phyloP scores from a whole-genome alignment of 1,140 invertebrate species.

The Drosophila seguyi region DNA sequence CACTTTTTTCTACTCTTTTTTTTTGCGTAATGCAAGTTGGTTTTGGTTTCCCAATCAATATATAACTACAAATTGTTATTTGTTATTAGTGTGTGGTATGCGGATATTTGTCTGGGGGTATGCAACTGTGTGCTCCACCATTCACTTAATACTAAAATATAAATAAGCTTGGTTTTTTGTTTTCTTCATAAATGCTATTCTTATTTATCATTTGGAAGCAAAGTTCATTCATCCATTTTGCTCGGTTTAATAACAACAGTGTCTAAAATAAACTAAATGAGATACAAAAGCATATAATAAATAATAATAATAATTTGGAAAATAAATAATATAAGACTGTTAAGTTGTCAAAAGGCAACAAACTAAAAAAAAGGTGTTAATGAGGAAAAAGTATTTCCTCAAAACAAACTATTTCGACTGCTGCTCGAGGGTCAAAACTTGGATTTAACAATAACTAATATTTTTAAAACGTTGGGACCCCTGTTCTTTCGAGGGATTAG shows the following conservation, averaged over 20 bases:
- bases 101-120: conserved; percentile 9
- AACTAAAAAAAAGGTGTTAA: conserved; percentile 15
- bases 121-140: conserved; percentile 12
- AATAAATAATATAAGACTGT: conserved; percentile 46
- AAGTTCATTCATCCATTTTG: conserved; percentile 43
- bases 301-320: conserved; percentile 45
- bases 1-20: conserved; percentile 31
- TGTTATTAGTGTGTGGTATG: conserved; percentile 23
- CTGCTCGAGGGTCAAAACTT: conserved; percentile 26
- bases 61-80: conserved; percentile 30
- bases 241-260: conserved; percentile 54
- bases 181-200: conserved; percentile 51
- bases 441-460: conserved; percentile 38
- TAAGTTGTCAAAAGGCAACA: conserved; percentile 33
- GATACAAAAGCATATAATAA: conserved; percentile 48
- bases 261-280: conserved; percentile 45
- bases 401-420: conserved; percentile 25
- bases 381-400: conserved; percentile 1
- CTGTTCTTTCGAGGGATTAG: background rate
- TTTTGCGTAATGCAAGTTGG: conserved; percentile 23
- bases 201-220: conserved; percentile 58
- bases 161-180: conserved; percentile 30
- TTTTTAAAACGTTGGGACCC: conserved; percentile 20
- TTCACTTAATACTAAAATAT: conserved; percentile 24
- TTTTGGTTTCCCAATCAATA: conserved; percentile 42